Evolutionary conservation across 2,113 vertebrate genomes (phyloP).

Genomic region (Artemisiospiza belli): DNA sequence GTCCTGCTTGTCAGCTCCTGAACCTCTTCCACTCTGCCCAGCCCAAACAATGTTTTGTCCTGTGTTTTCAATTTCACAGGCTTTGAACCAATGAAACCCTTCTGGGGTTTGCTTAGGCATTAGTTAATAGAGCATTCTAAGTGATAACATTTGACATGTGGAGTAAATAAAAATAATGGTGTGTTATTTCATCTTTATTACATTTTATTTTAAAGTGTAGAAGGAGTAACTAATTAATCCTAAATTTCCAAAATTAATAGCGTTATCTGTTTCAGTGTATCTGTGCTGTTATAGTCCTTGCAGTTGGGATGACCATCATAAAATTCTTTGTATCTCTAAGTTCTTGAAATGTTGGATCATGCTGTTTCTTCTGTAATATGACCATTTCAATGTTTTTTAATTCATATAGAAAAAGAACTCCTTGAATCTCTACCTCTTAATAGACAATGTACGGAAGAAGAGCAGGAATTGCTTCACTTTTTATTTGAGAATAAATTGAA

Average conservation of each 20-base stretch:
- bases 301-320: background rate
- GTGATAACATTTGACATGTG: background rate
- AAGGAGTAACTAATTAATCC: background rate
- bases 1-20: background rate
- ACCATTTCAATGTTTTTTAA: background rate
- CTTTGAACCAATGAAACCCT: background rate
- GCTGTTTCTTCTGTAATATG: background rate
- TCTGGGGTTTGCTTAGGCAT: background rate
- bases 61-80: background rate
- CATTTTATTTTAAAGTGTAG: background rate
- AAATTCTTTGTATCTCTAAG: background rate
- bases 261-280: background rate
- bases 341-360: background rate
- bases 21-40: background rate
- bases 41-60: background rate
- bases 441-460: slow-evolving; percentile 91
- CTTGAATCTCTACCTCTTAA: slow-evolving; percentile 93
- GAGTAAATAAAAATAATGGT: background rate
- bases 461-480: slow-evolving; percentile 92
- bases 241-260: background rate
- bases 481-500: slow-evolving; percentile 98
- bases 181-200: background rate
- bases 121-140: background rate
- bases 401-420: slow-evolving; percentile 90
- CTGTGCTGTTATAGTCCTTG: background rate